Base-by-base conservation (phyloP, 2,888 invertebrate genomes). In the Apamea crenata region DNA sequence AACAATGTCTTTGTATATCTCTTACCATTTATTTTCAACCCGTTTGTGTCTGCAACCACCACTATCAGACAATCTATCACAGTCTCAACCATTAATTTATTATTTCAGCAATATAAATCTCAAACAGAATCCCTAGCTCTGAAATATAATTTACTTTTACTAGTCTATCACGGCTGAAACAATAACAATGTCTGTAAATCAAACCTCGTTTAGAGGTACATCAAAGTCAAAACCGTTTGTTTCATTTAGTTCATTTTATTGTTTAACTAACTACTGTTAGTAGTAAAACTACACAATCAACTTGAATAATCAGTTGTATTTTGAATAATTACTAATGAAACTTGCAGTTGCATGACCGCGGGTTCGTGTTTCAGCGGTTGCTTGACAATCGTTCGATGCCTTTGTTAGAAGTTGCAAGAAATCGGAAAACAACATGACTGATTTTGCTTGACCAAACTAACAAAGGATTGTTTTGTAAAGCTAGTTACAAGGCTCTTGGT, bases 161-260 rank as follows among this genome's bases (percentile, higher is more conserved):
- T 53, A 18, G 40, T 53, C 69, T 61, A 78, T 56, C 53, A 56
- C n/a, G 56, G 56, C 47, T 47, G 14, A 67, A 63, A 63, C 53
- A 80, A 56, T 68, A 68, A 21, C 4, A 12, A 12, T 21, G 25
- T 16, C 29, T 71, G 61, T 71, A 84, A 79, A 82, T 84, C 67
- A 71, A 68, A 72, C 18, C 29, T 84, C 29, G 44, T 53, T 56
- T 44, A 53, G 44, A 71, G 12, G 78, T 78, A 67, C 53, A 78
- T 81, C 70, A 84, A 81, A 84, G 66, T 47, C 78, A 59, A 61
- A 12, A 61, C 16, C 21, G 25, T 59, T 53, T 78, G 70, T 83
- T 66, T 61, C 18, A 67, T 66, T 70, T 44, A 32, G 10, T 83
- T 59, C 2, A 29, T 61, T 81, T 67, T 83, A 78, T 71, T 71